A percentile compares a stretch with the other conserved stretches of the same genome.
These are phyloP conservation scores for Stictonetta naevosa DNA, from an alignment of 2,113 vertebrate species.

Conservation along the genomic window DNA sequence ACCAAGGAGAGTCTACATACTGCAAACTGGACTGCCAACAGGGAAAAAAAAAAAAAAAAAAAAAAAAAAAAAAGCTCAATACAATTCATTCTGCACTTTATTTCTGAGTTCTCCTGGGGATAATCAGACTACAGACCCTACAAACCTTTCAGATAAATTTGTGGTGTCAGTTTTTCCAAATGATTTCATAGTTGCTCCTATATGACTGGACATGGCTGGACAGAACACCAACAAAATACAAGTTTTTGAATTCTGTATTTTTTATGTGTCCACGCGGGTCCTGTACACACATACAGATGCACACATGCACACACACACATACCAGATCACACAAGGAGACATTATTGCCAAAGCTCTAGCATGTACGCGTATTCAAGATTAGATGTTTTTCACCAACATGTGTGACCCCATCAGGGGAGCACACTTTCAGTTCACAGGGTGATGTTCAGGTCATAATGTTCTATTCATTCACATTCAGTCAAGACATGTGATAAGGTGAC, in stretches of 20 bases:
- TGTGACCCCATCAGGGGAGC: too few species aligned
- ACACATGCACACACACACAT: fast-evolving
- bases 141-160: not conserved
- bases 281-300: fast-evolving
- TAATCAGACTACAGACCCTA: not conserved
- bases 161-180: not conserved
- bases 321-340: not conserved
- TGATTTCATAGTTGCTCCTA: not conserved
- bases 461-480: not conserved
- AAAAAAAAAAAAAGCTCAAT: fast-evolving
- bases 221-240: not conserved
- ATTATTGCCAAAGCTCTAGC: not conserved
- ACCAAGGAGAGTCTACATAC: not conserved
- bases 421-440: not conserved
- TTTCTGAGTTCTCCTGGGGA: not conserved
- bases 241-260: fast-evolving
- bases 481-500: not conserved
- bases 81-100: not conserved
- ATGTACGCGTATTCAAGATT: not conserved
- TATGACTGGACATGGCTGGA: not conserved
- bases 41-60: not conserved
- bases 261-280: not conserved
- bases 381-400: fast-evolving
- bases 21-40: not conserved
- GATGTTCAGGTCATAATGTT: not conserved